phyloP scores from a whole-genome alignment of 1,140 invertebrate genomes.

The Parapsyche elsis region DNA sequence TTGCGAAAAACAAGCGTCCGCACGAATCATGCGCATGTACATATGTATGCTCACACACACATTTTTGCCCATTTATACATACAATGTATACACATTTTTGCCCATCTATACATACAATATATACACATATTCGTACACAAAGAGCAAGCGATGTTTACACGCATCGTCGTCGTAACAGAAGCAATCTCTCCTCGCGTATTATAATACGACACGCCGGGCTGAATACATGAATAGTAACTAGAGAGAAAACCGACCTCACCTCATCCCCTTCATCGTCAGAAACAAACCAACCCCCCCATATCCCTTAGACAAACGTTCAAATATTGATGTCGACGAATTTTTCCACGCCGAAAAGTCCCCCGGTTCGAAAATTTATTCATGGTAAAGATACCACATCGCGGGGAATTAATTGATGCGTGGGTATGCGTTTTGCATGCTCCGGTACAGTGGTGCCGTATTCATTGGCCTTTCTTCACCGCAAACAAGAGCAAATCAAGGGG shows the following conservation, averaged over 20 bases:
- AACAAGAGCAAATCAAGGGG: neutral
- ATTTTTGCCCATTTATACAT: neutral
- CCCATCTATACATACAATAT: neutral
- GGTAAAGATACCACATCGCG: neutral
- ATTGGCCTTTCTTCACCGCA: too few relatives aligned
- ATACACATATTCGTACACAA: slow-evolving; percentile 6
- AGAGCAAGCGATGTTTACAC: slow-evolving; percentile 54
- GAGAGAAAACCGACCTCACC: neutral
- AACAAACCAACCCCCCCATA: neutral
- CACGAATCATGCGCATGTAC: neutral
- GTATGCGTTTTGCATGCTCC: neutral
- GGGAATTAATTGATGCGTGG: slow-evolving; percentile 24
- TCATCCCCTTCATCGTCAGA: neutral
- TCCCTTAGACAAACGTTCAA: neutral
- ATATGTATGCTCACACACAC: neutral
- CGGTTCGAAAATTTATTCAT: neutral
- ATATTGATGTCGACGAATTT: neutral
- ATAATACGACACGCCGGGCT: slow-evolving; percentile 54
- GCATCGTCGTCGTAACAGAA: slow-evolving; percentile 43
- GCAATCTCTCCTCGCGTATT: slow-evolving; percentile 48
- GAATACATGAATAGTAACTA: slow-evolving; percentile 56
- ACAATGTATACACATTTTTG: neutral
- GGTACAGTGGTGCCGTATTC: neutral
- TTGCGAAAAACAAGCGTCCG: slow-evolving; percentile 15
- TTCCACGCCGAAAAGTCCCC: neutral